Conservation (phyloP, 2,113 vertebrate species). For the Alligator mississippiensis region DNA sequence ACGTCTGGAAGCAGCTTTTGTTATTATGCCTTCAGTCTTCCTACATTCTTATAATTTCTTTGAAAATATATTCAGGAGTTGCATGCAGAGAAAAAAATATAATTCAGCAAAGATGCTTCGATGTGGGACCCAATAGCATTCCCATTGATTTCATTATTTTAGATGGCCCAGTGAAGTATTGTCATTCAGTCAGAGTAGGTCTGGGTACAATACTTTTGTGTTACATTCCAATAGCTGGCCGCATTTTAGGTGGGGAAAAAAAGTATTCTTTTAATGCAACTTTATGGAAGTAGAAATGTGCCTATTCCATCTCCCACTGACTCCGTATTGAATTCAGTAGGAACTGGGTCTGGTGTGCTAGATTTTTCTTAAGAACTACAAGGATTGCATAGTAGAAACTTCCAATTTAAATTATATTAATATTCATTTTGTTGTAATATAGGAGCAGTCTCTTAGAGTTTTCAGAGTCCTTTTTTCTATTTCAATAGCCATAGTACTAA, state of each 20-base stretch:
- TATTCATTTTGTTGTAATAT: neutral
- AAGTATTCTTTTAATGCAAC: neutral
- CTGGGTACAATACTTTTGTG: no score
- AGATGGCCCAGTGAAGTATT: no score
- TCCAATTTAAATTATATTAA: neutral
- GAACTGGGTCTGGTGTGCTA: neutral
- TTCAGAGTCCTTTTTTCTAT: neutral
- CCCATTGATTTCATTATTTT: no score
- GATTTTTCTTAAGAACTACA: neutral
- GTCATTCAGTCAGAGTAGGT: no score
- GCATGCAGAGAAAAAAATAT: no score
- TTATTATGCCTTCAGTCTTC: no score
- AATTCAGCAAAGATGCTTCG: no score
- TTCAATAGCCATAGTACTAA: no score
- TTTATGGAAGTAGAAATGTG: neutral
- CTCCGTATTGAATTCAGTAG: conserved; percentile 31
- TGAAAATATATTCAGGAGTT: no score
- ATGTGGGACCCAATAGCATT: no score
- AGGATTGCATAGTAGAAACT: neutral
- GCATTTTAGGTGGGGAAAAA: neutral
- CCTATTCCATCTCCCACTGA: neutral
- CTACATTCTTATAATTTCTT: no score
- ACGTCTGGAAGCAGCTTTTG: no score
- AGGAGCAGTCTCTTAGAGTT: neutral
- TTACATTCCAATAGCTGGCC: neutral